Evolutionary conservation across 2,797 vertebrate species (phyloP), one percentile per base, ranked within the genome.

Genomic region (Acanthurus lineatus): DNA sequence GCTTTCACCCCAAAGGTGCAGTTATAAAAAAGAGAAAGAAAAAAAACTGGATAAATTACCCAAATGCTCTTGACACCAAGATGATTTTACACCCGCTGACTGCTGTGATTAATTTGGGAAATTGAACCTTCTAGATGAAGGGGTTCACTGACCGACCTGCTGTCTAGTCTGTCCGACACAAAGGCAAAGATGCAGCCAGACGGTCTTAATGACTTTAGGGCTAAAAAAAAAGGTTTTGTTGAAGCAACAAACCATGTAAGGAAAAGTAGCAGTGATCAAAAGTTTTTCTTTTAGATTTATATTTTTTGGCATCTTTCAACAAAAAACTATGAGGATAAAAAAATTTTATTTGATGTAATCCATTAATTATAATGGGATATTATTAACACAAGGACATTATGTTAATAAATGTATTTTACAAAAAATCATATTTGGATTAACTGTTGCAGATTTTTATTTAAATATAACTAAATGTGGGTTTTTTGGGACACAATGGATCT

Each of bases 31-130:
- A 47, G 60, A 22, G 51, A n/a, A 47, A 42, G 40, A 9, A 38
- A 49, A 61, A 35, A 71, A 69, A 25, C 28, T 25, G 47, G 60
- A 32, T 59, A 57, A 40, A 56, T 78, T 82, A 77, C 61, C 53
- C 59, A 77, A 76, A 75, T 22, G 17, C 57, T 74, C 48, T 16
- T 45, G 64, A 76, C 68, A 38, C 73, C 22, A 5, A 49, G 62
- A 73, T 82, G 53, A 76, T 60, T 53, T 77, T 32, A 58, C 58
- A 57, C 10, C 15, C 20, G 20, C 60, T 17, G 73, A 77, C 59
- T 66, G 54, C 49, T 12, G 17, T 69, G 78, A 86, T 86, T 89
- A 61, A 62, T 73, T 68, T 73, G 9, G 45, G 66, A 70, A 62
- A 76, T 59, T 1, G n/a, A n/a, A 62, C 58, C 49, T n/a, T 6